Evolutionary conservation across 2,113 vertebrate species (phyloP), one percentile per base, ranked within the genome.

Genomic region (Nanorana parkeri): DNA sequence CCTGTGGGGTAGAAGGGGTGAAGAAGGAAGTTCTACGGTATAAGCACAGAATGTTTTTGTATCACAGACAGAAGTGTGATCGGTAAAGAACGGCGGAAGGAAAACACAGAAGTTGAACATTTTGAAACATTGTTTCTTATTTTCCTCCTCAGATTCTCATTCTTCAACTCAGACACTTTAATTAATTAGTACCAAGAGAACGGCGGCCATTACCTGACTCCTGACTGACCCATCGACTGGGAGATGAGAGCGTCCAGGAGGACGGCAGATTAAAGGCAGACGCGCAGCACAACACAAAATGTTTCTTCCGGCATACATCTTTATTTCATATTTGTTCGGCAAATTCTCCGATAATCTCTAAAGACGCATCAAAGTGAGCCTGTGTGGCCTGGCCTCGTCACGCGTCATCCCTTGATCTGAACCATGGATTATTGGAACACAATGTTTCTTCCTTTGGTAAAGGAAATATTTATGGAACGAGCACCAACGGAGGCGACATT

Each of bases 201-300:
- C 24, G 55, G 23, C 60, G 56, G 17, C 20, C 21, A 47, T 61
- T 17, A 47, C 73, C 61, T 21, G 28, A 11, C 11, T 47, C 13
- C 41, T 47, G 10, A 47, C 41, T 47, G 41, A 47, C 41, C 41
- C 41, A 47, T 47, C 13, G 41, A 47, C 41, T 41, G 60, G 20
- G 32, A 77, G 75, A 77, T 65, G 60, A 77, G 75, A 76, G 73
- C 26, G 36, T 1, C 23, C 17, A 26, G 19, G 41, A 77, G 4
- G 52, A 26, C 16, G 6, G 17, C 24, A 77, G 60, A 77, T 77
- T 52, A 64, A 64, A 77, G 75, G 36, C 56, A 24, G 23, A 54
- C 26, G 15, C 54, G 58, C 26, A 58, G 32, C 26, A n/a, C 17
- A 17, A 29, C 2, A 52, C 10, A 16, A 36, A 74, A 58, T 74